These are phyloP conservation scores for Amblyornis subalaris DNA, from an alignment of 2,113 vertebrate species.

Conservation along the genomic window DNA sequence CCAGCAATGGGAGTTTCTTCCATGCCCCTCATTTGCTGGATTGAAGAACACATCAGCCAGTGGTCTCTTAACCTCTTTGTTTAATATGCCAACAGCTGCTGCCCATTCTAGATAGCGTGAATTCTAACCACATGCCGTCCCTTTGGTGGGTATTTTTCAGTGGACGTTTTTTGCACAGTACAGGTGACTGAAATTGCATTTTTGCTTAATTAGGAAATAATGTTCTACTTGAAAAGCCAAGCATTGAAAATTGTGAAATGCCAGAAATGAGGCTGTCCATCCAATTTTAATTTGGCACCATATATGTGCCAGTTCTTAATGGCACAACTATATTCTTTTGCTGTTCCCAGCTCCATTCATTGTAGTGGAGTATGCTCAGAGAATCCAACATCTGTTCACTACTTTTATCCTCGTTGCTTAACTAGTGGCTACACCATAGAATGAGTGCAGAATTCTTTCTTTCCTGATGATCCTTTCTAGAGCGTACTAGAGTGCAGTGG, in stretches of 20 bases:
- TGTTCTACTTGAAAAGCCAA: not conserved
- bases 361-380: not conserved
- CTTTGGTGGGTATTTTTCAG: not conserved
- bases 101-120: fast-evolving
- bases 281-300: not conserved
- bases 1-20: not conserved
- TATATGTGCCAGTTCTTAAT: not conserved
- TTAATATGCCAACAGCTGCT: not conserved
- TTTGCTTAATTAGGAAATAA: not conserved
- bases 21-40: not conserved
- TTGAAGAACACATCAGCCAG: not conserved
- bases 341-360: not conserved
- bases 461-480: not conserved
- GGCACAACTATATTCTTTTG: not conserved
- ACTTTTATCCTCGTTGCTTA: not conserved
- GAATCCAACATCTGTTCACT: not conserved
- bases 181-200: not conserved
- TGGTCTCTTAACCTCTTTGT: not conserved
- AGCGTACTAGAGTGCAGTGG: not conserved
- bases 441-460: not conserved
- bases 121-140: fast-evolving
- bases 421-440: not conserved
- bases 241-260: not conserved
- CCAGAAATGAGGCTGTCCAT: not conserved
- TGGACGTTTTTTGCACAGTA: not conserved